These are phyloP conservation scores for Drosophila siamana DNA, from an alignment of 2,888 invertebrate genomes.

Conservation along the genomic window DNA sequence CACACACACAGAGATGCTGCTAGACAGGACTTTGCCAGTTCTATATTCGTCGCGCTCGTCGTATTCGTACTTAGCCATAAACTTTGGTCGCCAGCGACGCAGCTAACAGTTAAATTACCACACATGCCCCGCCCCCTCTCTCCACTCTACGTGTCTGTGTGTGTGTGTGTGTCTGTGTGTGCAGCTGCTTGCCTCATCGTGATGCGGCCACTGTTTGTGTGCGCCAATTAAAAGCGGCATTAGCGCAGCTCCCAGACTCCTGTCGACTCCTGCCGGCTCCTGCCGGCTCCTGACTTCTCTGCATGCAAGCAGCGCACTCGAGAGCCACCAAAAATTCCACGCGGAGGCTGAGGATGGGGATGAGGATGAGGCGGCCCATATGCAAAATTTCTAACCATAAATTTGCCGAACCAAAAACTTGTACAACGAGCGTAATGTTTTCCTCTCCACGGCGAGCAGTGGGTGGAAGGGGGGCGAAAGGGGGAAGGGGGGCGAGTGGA, in stretches of 20 bases:
- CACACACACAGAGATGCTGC: too few relatives aligned
- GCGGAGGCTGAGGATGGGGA: background rate
- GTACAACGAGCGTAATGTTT: conserved; percentile 45
- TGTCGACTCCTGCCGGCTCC: background rate
- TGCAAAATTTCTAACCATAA: conserved; percentile 79
- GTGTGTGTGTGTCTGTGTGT: background rate
- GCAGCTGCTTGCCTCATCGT: background rate
- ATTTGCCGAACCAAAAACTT: conserved; percentile 78
- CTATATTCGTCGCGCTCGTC: conserved; percentile 57
- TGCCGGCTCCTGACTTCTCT: conserved; percentile 2
- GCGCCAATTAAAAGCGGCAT: conserved; percentile 79
- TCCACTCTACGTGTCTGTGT: background rate
- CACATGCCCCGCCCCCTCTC: conserved; percentile 70
- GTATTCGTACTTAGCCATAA: conserved; percentile 79
- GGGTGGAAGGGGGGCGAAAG: background rate
- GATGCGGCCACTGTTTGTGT: conserved; percentile 62
- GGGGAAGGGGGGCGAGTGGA: background rate
- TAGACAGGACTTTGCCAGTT: conserved; percentile 52
- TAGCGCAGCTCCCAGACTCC: conserved; percentile 55
- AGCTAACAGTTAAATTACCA: conserved; percentile 82
- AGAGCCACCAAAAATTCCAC: conserved; percentile 70
- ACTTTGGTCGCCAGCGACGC: conserved; percentile 77
- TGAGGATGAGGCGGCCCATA: conserved; percentile 55
- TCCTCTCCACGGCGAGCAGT: background rate
- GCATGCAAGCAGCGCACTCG: conserved; percentile 47